Conservation (phyloP, 2,797 vertebrate genomes). For the Neostethus bicornis region DNA sequence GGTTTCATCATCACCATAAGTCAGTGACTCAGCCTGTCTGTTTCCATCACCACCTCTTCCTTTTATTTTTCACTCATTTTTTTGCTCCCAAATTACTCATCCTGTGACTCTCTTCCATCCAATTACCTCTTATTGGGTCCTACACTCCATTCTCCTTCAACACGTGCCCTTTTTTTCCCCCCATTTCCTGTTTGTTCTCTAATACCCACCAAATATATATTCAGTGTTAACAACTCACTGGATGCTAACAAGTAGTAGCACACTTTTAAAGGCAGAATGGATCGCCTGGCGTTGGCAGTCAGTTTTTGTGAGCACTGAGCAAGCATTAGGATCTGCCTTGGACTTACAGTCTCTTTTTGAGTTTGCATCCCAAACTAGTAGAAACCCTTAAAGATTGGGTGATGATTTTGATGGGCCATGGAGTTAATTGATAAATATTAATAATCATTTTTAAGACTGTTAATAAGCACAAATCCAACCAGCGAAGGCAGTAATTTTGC, state of each 20-base stretch:
- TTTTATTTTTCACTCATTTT: conserved; percentile 28
- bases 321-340: too few relatives aligned
- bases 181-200: conserved; percentile 4
- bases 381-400: too few relatives aligned
- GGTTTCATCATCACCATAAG: conserved; percentile 59
- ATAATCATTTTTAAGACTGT: too few relatives aligned
- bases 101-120: conserved; percentile 31
- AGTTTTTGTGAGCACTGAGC: too few relatives aligned
- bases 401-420: too few relatives aligned
- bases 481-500: too few relatives aligned
- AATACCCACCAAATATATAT: conserved; percentile 22
- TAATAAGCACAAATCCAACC: too few relatives aligned
- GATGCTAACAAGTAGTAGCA: conserved; percentile 38
- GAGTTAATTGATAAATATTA: too few relatives aligned
- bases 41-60: conserved; percentile 17
- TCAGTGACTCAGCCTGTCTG: conserved; percentile 52
- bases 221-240: conserved; percentile 43
- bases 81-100: background rate
- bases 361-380: too few relatives aligned
- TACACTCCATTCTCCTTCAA: conserved; percentile 12
- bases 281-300: conserved; percentile 12
- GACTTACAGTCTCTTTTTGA: too few relatives aligned
- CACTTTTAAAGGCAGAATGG: conserved; percentile 4
- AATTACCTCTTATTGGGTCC: conserved; percentile 30
- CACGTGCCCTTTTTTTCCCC: conserved; percentile 3